Percentiles rank a stretch among this genome's conserved stretches.
Evolutionary conservation across 2,113 vertebrate genomes (phyloP).

Genomic region (Triplophysa dalaica): DNA sequence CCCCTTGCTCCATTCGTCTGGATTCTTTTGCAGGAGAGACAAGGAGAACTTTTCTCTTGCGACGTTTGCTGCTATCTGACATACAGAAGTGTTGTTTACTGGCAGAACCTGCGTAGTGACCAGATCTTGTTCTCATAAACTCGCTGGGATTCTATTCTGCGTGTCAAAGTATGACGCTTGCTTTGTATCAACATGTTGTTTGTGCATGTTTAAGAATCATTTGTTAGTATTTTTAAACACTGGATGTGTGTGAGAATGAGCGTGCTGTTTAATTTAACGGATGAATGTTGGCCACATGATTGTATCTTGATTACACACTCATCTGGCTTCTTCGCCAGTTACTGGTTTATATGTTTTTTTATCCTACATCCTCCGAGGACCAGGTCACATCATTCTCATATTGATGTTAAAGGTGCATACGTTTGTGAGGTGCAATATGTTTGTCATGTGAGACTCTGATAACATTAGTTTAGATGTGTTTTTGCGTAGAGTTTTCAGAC

Average conservation of each 20-base stretch:
- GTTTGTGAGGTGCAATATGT: conserved; percentile 29
- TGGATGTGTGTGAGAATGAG: conserved; percentile 32
- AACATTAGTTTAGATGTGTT: not conserved
- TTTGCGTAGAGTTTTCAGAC: not conserved
- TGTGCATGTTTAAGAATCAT: not conserved
- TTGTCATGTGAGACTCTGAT: conserved; percentile 5
- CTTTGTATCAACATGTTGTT: conserved; percentile 22
- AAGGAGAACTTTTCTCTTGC: not conserved
- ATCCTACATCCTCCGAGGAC: not conserved
- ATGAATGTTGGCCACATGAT: conserved; percentile 2
- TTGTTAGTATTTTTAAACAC: conserved; percentile 22
- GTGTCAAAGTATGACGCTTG: not conserved
- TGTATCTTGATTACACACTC: not conserved
- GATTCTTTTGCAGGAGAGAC: conserved; percentile 3
- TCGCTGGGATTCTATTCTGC: not conserved
- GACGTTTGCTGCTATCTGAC: conserved; percentile 20
- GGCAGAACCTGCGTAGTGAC: not conserved
- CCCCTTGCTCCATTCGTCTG: not conserved
- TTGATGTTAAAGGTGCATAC: not conserved
- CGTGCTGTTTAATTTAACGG: conserved; percentile 27
- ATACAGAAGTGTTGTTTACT: not conserved
- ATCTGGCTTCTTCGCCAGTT: conserved; percentile 10
- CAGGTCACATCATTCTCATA: conserved; percentile 1
- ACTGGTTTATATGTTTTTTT: conserved; percentile 30
- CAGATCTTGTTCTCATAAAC: not conserved